phyloP scores from a whole-genome alignment of 2,113 vertebrate species.

The Zeus faber region DNA sequence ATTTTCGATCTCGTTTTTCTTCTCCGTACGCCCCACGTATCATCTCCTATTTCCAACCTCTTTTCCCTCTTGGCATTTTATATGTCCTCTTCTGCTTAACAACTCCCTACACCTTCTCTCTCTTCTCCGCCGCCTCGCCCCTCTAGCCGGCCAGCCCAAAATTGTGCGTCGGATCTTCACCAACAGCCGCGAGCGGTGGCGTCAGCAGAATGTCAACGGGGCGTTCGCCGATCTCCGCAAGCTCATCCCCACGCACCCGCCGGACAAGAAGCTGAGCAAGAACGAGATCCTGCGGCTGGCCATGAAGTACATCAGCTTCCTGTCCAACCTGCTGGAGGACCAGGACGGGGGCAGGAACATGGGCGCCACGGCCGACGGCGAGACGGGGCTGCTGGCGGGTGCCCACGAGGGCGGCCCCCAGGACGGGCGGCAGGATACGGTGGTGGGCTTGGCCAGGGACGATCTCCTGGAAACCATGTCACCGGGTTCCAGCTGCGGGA shows the following conservation, averaged over 20 bases:
- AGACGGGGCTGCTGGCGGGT: constrained; percentile 79
- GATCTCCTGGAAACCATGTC: constrained; percentile 90
- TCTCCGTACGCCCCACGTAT: too few relatives aligned
- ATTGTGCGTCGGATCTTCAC: constrained; percentile 94
- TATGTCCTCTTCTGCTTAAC: neutral
- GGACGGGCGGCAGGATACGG: constrained; percentile 73
- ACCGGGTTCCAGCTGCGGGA: constrained; percentile 90
- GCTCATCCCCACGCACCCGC: constrained; percentile 91
- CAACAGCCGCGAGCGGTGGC: constrained; percentile 92
- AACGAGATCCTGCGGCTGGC: constrained; percentile 93
- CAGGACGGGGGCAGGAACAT: constrained; percentile 88
- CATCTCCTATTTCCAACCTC: too few relatives aligned
- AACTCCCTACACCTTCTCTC: neutral
- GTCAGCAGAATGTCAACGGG: constrained; percentile 94
- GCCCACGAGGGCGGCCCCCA: constrained; percentile 74
- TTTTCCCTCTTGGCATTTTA: neutral
- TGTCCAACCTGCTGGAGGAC: constrained; percentile 92
- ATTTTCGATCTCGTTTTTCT: too few relatives aligned
- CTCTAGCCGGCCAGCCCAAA: constrained; percentile 87
- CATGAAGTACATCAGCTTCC: constrained; percentile 97
- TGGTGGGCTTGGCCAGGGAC: constrained; percentile 82
- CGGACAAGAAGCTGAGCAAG: constrained; percentile 95
- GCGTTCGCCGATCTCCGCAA: constrained; percentile 93
- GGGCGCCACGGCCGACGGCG: constrained; percentile 77
- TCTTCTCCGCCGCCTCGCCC: neutral